phyloP scores from a whole-genome alignment of 1,140 invertebrate species.

The Cyclargus thomasi region DNA sequence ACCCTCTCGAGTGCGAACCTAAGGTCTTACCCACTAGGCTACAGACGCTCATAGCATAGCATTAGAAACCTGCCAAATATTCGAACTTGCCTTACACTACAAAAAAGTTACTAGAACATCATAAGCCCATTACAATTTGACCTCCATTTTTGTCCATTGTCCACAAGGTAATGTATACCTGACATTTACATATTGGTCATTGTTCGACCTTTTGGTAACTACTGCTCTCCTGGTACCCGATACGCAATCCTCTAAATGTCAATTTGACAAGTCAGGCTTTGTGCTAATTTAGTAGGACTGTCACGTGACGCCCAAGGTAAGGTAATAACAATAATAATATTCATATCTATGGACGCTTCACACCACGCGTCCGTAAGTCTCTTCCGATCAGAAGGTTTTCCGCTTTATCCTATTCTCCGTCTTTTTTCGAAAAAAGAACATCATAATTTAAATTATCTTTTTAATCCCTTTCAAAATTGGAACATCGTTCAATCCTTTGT shows the following conservation, averaged over 20 bases:
- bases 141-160: not conserved
- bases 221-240: not conserved
- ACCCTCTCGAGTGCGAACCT: too few species aligned
- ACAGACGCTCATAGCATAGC: too few species aligned
- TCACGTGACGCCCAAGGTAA: not conserved
- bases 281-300: not conserved
- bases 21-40: too few species aligned
- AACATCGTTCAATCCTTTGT: slow-evolving; percentile 17
- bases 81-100: not conserved
- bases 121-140: not conserved
- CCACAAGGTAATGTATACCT: not conserved
- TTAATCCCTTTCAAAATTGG: not conserved
- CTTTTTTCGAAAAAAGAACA: too few species aligned
- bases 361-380: too few species aligned
- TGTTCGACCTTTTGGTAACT: not conserved
- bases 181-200: not conserved
- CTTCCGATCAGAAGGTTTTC: too few species aligned
- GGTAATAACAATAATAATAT: too few species aligned
- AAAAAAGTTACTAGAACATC: not conserved
- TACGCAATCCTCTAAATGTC: not conserved
- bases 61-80: not conserved
- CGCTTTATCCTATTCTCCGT: too few species aligned
- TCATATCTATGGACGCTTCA: too few species aligned
- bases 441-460: too few species aligned
- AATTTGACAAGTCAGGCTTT: not conserved